These are phyloP conservation scores for Acrossocheilus fasciatus DNA, from an alignment of 2,797 vertebrate genomes.

Conservation along the genomic window DNA sequence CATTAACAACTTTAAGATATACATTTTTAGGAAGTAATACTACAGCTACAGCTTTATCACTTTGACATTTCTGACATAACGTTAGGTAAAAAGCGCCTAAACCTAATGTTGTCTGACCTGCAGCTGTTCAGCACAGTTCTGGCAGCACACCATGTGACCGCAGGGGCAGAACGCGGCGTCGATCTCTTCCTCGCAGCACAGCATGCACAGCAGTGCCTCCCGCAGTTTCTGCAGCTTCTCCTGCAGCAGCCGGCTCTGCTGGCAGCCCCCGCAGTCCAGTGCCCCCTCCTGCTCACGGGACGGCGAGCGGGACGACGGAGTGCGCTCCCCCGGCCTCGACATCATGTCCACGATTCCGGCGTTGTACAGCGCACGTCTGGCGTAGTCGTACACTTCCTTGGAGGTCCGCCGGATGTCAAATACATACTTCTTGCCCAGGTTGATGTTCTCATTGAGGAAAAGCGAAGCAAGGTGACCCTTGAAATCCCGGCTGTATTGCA, in stretches of 20 bases:
- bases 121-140: slow-evolving; percentile 89
- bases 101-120: slow-evolving; percentile 80
- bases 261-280: slow-evolving; percentile 87
- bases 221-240: slow-evolving; percentile 91
- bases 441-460: slow-evolving; percentile 97
- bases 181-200: slow-evolving; percentile 96
- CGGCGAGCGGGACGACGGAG: slow-evolving; percentile 78
- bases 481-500: slow-evolving; percentile 98
- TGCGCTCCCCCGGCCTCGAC: slow-evolving; percentile 77
- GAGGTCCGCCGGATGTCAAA: slow-evolving; percentile 97
- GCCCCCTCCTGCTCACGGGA: slow-evolving; percentile 70
- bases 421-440: slow-evolving; percentile 97
- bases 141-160: slow-evolving; percentile 97
- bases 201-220: slow-evolving; percentile 95
- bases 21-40: neutral
- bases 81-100: too few species aligned
- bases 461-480: slow-evolving; percentile 97
- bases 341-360: slow-evolving; percentile 90
- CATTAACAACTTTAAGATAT: neutral
- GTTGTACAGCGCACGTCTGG: slow-evolving; percentile 92
- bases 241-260: slow-evolving; percentile 88
- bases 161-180: slow-evolving; percentile 97
- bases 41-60: neutral
- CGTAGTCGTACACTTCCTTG: slow-evolving; percentile 97
- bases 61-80: neutral